phyloP scores from a whole-genome alignment of 1,140 invertebrate species.

The Drosophila miranda region DNA sequence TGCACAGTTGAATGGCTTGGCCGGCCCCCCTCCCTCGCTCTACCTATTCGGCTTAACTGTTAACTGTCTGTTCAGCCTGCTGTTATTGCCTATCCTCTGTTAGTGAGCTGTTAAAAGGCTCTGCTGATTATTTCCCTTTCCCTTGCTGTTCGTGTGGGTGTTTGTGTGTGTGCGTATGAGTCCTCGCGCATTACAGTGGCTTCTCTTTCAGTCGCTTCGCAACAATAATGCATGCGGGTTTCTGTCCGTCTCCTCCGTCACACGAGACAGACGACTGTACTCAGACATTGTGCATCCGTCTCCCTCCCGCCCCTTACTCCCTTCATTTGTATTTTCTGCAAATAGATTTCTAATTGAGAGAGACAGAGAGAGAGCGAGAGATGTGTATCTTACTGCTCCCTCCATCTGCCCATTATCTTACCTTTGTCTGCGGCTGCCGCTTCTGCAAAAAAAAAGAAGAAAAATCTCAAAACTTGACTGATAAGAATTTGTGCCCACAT shows the following conservation, averaged over 20 bases:
- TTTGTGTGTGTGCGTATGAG: conserved; percentile 1
- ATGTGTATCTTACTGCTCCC: neutral
- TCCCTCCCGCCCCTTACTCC: neutral
- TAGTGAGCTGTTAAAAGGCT: conserved; percentile 8
- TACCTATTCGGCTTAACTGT: neutral
- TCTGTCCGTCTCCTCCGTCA: conserved; percentile 7
- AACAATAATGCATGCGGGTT: conserved; percentile 29
- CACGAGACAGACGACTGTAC: neutral
- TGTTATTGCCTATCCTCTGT: conserved; percentile 15
- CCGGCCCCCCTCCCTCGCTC: too few relatives aligned
- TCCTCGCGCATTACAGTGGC: conserved; percentile 30
- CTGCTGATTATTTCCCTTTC: conserved; percentile 1
- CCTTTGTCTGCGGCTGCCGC: conserved; percentile 23
- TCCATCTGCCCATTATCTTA: neutral
- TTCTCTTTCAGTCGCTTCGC: conserved; percentile 34
- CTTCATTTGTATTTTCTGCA: conserved; percentile 27
- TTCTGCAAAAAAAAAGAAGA: conserved; percentile 6
- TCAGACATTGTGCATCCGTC: neutral
- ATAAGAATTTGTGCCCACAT: conserved; percentile 53
- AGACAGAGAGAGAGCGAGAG: neutral
- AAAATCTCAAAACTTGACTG: conserved; percentile 45
- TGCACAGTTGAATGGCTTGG: too few relatives aligned
- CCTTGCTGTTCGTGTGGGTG: conserved; percentile 1
- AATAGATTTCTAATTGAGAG: conserved; percentile 53
- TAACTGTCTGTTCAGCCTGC: neutral